Base-by-base conservation (phyloP, 2,888 invertebrate species). In the Noctua janthe region DNA sequence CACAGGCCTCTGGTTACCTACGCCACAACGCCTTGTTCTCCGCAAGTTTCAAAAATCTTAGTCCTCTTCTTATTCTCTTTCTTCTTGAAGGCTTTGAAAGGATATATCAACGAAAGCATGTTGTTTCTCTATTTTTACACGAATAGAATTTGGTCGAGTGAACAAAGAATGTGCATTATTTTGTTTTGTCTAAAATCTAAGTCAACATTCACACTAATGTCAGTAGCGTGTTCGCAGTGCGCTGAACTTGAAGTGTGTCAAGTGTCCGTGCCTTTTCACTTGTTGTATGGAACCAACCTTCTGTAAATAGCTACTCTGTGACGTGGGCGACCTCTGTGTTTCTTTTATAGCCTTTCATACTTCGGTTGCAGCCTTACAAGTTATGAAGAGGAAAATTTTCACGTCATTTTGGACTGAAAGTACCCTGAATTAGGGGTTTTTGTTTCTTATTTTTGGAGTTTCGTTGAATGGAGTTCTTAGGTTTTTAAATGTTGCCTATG, bases 261-360 rank as follows among this genome's bases (percentile, higher is more conserved):
- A 15, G 8, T 35, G 7, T 8, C 8, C 3, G 7, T 1, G 3
- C 17, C 0, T n/a, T 59, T 47, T 49, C 1, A 23, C 4, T 29
- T 5, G 0, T 56, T 54, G 15, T 23, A 54, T 54, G 0, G 6
- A 49, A 3, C 6, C 0, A 23, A 15, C 39, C 39, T 66, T 81
- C 78, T 78, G 29, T 1, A 11, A 23, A 17, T 56, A 6, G 23
- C 17, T 71, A 17, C 13, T 56, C 2, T n/a, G 39, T 78, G 81
- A 13, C 73, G 1, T 59, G 51, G 59, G 35, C 81, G 78, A 75
- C 81, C 80, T 72, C 67, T 81, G 47, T 86, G 73, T 84, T 86
- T 81, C 81, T 81, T 81, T 81, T 81, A 81, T 71, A 83, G 64
- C 84, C 56, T 78, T 81, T 83, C 66, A 81, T 78, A 83, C 71